Evolutionary conservation across 2,797 vertebrate species (phyloP).

Genomic region (Yasuhikotakia modesta): DNA sequence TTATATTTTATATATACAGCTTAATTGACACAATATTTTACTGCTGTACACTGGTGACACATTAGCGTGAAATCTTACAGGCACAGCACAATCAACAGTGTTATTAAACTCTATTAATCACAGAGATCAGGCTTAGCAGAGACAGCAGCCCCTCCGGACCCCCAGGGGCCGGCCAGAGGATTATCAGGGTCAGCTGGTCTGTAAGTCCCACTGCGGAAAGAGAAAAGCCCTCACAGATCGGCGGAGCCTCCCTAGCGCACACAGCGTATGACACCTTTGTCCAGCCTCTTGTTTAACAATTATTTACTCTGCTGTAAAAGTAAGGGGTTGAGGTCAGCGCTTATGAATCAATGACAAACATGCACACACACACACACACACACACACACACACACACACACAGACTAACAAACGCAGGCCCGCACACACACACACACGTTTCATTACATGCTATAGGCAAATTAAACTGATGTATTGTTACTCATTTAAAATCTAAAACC

Average conservation of each 20-base stretch:
- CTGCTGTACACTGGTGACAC: too few relatives aligned
- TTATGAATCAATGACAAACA: constrained; percentile 62
- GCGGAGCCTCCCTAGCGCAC: constrained; percentile 63
- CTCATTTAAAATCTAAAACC: too few relatives aligned
- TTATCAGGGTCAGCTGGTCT: constrained; percentile 70
- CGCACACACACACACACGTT: constrained; percentile 7
- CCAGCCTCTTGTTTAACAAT: constrained; percentile 77
- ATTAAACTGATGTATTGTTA: too few relatives aligned
- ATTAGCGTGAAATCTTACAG: not conserved
- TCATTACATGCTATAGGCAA: not conserved
- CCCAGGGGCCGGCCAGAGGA: constrained; percentile 51
- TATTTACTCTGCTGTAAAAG: constrained; percentile 78
- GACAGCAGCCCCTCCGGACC: constrained; percentile 25
- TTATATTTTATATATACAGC: too few relatives aligned
- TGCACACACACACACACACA: not conserved
- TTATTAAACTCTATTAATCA: constrained; percentile 73
- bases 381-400: not conserved
- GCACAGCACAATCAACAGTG: not conserved
- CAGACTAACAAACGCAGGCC: too few relatives aligned
- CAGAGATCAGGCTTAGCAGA: constrained; percentile 59
- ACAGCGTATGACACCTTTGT: constrained; percentile 76
- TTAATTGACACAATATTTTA: too few relatives aligned
- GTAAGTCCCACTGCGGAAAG: constrained; percentile 52
- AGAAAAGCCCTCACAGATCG: constrained; percentile 16
- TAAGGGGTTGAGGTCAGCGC: constrained; percentile 67